Base-by-base conservation (phyloP, 1,140 invertebrate genomes). In the Zaprionus lachaisei region DNA sequence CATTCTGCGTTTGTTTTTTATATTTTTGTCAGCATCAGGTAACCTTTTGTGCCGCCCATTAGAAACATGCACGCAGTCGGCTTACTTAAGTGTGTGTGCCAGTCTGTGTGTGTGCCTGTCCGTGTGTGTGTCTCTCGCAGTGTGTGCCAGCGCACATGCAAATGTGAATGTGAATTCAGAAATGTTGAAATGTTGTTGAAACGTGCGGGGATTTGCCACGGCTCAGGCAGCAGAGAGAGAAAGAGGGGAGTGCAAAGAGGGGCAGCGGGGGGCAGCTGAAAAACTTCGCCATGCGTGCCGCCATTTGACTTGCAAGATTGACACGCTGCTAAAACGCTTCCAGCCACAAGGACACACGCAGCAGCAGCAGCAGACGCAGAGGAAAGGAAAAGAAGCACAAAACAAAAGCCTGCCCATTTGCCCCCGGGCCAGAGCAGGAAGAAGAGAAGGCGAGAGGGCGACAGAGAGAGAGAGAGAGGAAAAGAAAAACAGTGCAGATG, bases 31-130 rank as follows among this genome's bases (percentile, higher is more conserved):
- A 89, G 80, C 83, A 87, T 87, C 84, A 89, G 84, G 84, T 84
- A 89, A 89, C 84, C 84, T 90, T 89, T 89, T 89, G 84, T 90
- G 84, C 84, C 85, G 84, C 84, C 84, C 85, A 89, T 89, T 89
- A 89, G 81, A 89, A 89, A 90, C 84, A 89, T 89, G 85, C 84
- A 89, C 84, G 83, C 84, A 87, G 84, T 58, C 80, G 84, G 84
- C 84, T 89, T 89, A 90, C 84, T 89, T 89, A 90, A 84, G 84
- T 86, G 76, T 71, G 64, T 81, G 55, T 72, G 56, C 41, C 57
- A 61, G 77, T 68, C 69, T 58, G 76, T 70, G 69, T 17, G 17
- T 22, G 26, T 28, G 26, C 6, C 26, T 6, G 26, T 6, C 20
- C 2, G 61, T 41, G 44, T 47, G 47, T 15, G 51, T 37, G 60